Base-by-base conservation (phyloP, 2,888 invertebrate species). In the Hedychridium roseum region DNA sequence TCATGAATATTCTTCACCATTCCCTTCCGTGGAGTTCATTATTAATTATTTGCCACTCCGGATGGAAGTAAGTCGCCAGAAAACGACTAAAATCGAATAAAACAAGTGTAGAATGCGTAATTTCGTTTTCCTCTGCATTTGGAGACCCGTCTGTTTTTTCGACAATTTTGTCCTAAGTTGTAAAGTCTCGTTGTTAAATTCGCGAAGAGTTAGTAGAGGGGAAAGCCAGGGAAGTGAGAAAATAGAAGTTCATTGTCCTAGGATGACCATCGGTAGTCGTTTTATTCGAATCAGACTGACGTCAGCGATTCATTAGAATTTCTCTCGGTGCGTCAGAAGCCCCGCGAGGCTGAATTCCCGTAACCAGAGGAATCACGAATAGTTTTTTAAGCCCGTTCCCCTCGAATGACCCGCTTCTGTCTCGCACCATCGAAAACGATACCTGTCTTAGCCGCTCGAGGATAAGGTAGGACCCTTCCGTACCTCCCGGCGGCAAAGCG, bases 391-490 rank as follows among this genome's bases (percentile, higher is more conserved):
- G n/a, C n/a, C n/a, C n/a, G n/a, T n/a, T n/a, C n/a, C n/a, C n/a
- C n/a, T n/a, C n/a, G n/a, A n/a, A n/a, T n/a, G n/a, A n/a, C n/a
- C 23, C 9, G 23, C 5, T 23, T 6, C 23, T 9, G 23, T 9
- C 9, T 23, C 23, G 23, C 23, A 23, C 5, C 20, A 12, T 12
- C 16, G 26, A 43, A 43, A 38, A 40, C 28, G 28, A 27, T 46
- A 50, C 42, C 63, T 56, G 51, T 60, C 52, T 63, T 68, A 62
- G 57, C 71, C 54, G 41, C 63, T 38, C 42, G 62, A 55, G 56
- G 64, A 65, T 70, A 70, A 71, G 30, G 70, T 63, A 72, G 72
- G 60, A 50, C 57, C 44, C 62, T 35, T 23, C 36, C 32, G 57
- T 54, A 50, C 51, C 66, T 45, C 49, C 57, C 36, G 56, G 60